phyloP scores from a whole-genome alignment of 2,888 invertebrate genomes.

The Eucera pruinosa region DNA sequence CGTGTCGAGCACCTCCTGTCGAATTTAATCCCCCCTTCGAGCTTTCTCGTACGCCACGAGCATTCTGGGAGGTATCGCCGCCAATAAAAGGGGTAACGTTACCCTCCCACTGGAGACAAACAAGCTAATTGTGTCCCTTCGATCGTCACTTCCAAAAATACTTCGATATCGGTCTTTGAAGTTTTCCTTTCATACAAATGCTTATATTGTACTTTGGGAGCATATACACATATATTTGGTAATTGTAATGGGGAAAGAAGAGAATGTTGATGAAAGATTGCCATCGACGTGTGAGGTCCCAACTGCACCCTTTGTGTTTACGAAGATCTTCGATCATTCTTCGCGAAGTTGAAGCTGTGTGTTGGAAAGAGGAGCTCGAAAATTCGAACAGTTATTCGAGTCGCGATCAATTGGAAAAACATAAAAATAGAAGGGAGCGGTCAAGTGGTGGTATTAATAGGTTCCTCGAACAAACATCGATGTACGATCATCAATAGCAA shows the following conservation, averaged over 20 bases:
- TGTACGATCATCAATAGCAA: conserved; percentile 19
- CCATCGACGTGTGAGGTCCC: conserved; percentile 42
- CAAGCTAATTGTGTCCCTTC: conserved; percentile 4
- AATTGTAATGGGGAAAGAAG: too few species aligned
- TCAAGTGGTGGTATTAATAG: conserved; percentile 21
- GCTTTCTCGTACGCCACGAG: conserved; percentile 18
- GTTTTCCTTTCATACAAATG: background rate
- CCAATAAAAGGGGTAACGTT: conserved; percentile 30
- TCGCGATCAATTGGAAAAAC: background rate
- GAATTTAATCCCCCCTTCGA: conserved; percentile 43
- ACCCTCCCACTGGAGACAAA: conserved; percentile 4
- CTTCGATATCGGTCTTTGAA: too few species aligned
- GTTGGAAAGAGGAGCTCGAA: background rate
- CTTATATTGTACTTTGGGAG: too few species aligned
- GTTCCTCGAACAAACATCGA: conserved; percentile 7
- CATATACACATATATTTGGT: too few species aligned
- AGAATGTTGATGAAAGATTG: background rate
- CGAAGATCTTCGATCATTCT: background rate
- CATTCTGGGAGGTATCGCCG: conserved; percentile 1
- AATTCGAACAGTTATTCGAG: background rate
- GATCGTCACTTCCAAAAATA: background rate
- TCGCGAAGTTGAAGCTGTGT: background rate
- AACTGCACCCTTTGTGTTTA: background rate
- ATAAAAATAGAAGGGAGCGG: conserved; percentile 18
- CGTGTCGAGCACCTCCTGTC: conserved; percentile 32